Percentiles rank a stretch among this genome's conserved stretches.
Evolutionary conservation across 1,140 invertebrate genomes (phyloP).

Genomic region (Caenorhabditis elegans): WBcel235 BX284605.5:9358501-9359000

Average conservation of each 20-base stretch:
- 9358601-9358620: conserved; percentile 66
- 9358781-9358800: conserved; percentile 86
- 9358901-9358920: too few species aligned
- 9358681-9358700: conserved; percentile 43
- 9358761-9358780: conserved; percentile 77
- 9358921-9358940: too few species aligned
- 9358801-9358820: conserved; percentile 85
- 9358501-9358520: conserved; percentile 82
- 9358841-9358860: conserved; percentile 64
- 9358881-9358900: conserved; percentile 48
- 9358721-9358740: conserved; percentile 41
- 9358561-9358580: conserved; percentile 68
- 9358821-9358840: conserved; percentile 87
- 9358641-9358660: conserved; percentile 64
- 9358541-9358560: conserved; percentile 69
- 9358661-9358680: conserved; percentile 59
- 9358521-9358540: conserved; percentile 74
- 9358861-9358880: conserved; percentile 64
- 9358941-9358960: background rate
- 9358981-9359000: conserved; percentile 11
- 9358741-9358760: conserved; percentile 44
- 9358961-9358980: background rate
- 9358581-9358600: conserved; percentile 67
- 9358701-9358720: conserved; percentile 37
- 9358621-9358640: conserved; percentile 53